Evolutionary conservation across 2,113 vertebrate species (phyloP).

Genomic region (Microcebus jonahi): DNA sequence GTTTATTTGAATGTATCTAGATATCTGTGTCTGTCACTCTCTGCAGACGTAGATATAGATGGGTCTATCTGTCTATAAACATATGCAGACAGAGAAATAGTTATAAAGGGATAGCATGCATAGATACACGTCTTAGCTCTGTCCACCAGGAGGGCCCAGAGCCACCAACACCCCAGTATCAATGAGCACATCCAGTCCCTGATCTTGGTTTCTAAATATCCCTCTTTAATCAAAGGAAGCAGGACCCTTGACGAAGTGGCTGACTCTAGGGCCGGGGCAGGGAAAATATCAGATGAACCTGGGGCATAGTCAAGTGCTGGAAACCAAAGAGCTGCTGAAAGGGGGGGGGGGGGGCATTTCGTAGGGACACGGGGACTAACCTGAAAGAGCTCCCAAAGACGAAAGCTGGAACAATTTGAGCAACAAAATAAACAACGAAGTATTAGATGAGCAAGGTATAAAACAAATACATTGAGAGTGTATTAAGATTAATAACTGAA

Average conservation of each 20-base stretch:
- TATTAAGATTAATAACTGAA: background rate
- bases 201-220: background rate
- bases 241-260: background rate
- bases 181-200: background rate
- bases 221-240: background rate
- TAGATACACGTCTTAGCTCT: background rate
- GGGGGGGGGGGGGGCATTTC: background rate
- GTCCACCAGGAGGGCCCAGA: background rate
- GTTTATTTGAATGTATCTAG: background rate
- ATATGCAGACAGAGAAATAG: too few species aligned
- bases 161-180: background rate
- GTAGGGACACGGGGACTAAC: background rate
- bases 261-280: background rate
- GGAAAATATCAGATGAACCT: background rate
- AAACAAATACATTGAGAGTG: background rate
- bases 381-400: background rate
- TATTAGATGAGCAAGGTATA: background rate
- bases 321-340: background rate
- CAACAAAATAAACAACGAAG: background rate
- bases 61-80: background rate
- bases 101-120: too few species aligned
- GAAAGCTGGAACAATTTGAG: background rate
- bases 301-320: background rate
- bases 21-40: background rate
- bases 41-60: background rate